phyloP scores from a whole-genome alignment of 2,888 invertebrate species.

The Cosmopolites sordidus region DNA sequence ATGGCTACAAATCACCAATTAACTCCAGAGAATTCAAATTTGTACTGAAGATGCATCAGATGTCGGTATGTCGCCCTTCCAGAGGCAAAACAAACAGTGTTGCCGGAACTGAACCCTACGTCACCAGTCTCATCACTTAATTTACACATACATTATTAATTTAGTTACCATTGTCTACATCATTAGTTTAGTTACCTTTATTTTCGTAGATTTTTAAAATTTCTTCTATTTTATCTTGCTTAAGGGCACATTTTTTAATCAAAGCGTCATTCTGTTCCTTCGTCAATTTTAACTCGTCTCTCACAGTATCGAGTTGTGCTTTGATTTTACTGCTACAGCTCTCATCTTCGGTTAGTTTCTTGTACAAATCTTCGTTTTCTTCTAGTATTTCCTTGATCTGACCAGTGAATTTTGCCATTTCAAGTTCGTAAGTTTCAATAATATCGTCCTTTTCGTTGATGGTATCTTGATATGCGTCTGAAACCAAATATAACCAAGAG shows the following conservation, averaged over 20 bases:
- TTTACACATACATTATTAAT: slow-evolving; percentile 8
- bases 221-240: slow-evolving; percentile 70
- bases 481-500: not conserved
- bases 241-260: slow-evolving; percentile 62
- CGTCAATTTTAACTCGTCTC: slow-evolving; percentile 43
- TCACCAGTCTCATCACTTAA: no score
- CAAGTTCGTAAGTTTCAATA: slow-evolving; percentile 64
- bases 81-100: slow-evolving; percentile 1
- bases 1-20: no score
- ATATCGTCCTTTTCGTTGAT: slow-evolving; percentile 70
- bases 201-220: slow-evolving; percentile 70
- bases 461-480: slow-evolving; percentile 75
- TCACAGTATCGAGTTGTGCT: slow-evolving; percentile 47
- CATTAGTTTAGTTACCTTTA: slow-evolving; percentile 54
- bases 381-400: slow-evolving; percentile 64
- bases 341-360: slow-evolving; percentile 51
- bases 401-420: slow-evolving; percentile 67
- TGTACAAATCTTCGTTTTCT: slow-evolving; percentile 65
- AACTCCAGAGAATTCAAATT: no score
- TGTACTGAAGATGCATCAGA: no score
- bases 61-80: no score
- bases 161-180: not conserved
- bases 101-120: no score
- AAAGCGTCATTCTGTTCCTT: slow-evolving; percentile 49
- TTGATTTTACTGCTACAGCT: slow-evolving; percentile 48